Conservation (phyloP, 2,113 vertebrate genomes). For the Pachycephala philippinensis region DNA sequence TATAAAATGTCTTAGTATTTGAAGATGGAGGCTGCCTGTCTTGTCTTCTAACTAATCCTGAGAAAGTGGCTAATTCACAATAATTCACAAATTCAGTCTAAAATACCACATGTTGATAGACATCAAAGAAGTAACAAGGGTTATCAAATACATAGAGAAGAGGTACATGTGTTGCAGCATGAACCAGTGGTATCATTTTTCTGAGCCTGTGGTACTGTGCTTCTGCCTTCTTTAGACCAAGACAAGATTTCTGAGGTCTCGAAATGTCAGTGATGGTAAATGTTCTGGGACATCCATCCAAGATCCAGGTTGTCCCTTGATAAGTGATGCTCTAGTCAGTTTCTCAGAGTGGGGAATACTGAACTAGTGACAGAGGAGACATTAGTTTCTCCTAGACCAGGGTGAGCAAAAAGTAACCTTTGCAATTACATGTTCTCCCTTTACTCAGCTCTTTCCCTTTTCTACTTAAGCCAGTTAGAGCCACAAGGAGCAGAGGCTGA, state of each 20-base stretch:
- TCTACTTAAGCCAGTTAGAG: neutral
- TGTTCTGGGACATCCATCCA: neutral
- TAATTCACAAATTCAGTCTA: neutral
- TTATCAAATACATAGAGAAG: neutral
- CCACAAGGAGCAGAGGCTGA: neutral
- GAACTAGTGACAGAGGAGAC: neutral
- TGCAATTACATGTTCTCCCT: neutral
- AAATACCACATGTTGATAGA: neutral
- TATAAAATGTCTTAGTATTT: neutral
- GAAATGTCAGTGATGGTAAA: neutral
- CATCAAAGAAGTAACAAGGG: neutral
- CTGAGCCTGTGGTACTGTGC: neutral
- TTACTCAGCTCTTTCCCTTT: neutral
- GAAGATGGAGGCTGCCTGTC: neutral
- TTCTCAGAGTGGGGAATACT: neutral
- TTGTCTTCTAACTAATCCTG: neutral
- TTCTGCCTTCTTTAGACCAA: neutral
- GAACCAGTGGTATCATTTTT: neutral
- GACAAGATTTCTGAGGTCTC: neutral
- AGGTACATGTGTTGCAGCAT: neutral
- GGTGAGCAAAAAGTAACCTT: neutral
- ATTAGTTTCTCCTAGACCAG: neutral
- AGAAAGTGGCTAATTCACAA: neutral
- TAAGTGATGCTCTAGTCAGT: neutral
- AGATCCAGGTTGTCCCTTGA: neutral